Conservation (phyloP, 2,888 invertebrate genomes). For the Hypsopygia costalis region DNA sequence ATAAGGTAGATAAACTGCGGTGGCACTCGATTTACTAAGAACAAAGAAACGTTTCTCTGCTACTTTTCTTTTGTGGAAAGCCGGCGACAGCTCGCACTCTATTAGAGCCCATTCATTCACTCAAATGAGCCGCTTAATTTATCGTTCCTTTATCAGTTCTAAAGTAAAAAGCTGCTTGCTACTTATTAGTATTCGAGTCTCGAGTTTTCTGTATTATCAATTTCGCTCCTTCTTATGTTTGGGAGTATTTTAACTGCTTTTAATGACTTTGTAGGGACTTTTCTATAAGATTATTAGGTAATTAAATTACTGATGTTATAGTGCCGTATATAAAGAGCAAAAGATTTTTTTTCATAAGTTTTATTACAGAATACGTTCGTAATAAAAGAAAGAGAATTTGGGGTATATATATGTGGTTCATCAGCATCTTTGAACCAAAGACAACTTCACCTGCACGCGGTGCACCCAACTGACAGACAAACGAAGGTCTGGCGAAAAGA, state of each 20-base stretch:
- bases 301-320: too few species aligned
- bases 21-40: constrained; percentile 72
- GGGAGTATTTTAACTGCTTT: constrained; percentile 1
- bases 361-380: too few species aligned
- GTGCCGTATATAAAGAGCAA: too few species aligned
- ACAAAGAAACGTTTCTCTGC: constrained; percentile 65
- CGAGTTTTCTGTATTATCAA: constrained; percentile 3
- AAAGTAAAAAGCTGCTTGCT: constrained; percentile 25
- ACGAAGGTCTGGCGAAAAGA: too few species aligned
- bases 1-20: constrained; percentile 72
- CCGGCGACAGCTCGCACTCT: constrained; percentile 67
- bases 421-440: too few species aligned
- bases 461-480: too few species aligned
- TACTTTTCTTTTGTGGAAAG: constrained; percentile 69
- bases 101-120: constrained; percentile 70
- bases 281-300: too few species aligned
- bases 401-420: too few species aligned
- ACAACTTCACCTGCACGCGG: too few species aligned
- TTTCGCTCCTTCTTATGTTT: not conserved
- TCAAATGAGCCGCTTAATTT: constrained; percentile 74
- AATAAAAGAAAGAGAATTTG: too few species aligned
- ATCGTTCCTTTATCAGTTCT: constrained; percentile 59
- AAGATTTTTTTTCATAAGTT: too few species aligned
- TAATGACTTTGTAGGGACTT: constrained; percentile 1
- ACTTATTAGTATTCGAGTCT: constrained; percentile 13